A percentile compares a stretch with the other conserved stretches of the same genome.
These are phyloP conservation scores for Trisateles emortualis DNA, from an alignment of 2,888 invertebrate species.

Conservation along the genomic window DNA sequence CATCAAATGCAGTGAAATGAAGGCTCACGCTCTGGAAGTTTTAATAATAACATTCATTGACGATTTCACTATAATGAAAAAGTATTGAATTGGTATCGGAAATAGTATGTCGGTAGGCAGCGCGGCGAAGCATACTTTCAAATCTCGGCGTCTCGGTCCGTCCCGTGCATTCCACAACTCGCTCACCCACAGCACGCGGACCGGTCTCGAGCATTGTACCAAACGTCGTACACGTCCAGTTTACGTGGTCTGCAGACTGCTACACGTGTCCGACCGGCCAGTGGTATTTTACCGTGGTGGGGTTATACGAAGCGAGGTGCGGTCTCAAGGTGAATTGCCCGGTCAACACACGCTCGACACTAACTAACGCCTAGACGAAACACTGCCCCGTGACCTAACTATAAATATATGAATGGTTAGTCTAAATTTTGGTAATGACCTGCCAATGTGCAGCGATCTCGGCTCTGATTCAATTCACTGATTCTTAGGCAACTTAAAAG, in stretches of 20 bases:
- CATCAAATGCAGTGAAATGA: conserved; percentile 51
- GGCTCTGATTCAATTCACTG: conserved; percentile 11
- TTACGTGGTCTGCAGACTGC: conserved; percentile 59
- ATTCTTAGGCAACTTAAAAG: conserved; percentile 9
- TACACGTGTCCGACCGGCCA: conserved; percentile 55
- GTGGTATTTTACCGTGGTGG: conserved; percentile 59
- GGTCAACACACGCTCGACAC: conserved; percentile 81
- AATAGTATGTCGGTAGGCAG: conserved; percentile 67
- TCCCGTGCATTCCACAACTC: conserved; percentile 84
- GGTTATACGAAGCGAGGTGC: conserved; percentile 76
- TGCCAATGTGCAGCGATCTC: conserved; percentile 48
- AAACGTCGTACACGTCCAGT: conserved; percentile 71
- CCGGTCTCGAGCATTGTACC: conserved; percentile 84
- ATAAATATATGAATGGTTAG: conserved; percentile 62
- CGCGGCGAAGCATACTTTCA: conserved; percentile 76
- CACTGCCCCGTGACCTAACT: conserved; percentile 75
- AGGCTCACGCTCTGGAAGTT: conserved; percentile 50
- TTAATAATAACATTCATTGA: conserved; percentile 28
- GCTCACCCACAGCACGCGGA: conserved; percentile 84
- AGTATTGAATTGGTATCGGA: conserved; percentile 47
- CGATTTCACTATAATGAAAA: conserved; percentile 43
- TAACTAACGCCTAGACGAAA: conserved; percentile 82
- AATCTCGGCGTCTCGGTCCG: conserved; percentile 76
- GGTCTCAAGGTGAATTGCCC: conserved; percentile 83
- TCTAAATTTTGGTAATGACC: conserved; percentile 59